Evolutionary conservation across 1,140 invertebrate species (phyloP), one percentile per base, ranked within the genome.

Genomic region (Pseudomyrmex gracilis): DNA sequence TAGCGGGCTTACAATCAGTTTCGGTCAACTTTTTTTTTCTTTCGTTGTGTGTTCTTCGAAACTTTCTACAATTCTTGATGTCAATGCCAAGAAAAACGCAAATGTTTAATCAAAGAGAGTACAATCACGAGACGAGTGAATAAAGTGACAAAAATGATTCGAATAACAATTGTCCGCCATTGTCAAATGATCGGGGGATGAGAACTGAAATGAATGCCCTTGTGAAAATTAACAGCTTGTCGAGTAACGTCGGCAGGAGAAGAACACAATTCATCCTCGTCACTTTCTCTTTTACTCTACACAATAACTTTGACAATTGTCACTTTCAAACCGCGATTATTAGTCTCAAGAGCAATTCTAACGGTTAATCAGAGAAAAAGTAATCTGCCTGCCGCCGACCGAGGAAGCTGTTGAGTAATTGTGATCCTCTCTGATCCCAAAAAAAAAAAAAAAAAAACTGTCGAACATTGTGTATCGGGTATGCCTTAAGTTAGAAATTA

Each of bases 1-100:
- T 86, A 90, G 85, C 90, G 90, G 87, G 92, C 85, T 77, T 83
- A 83, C 82, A 76, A 86, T 88, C 85, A 67, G 90, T 88, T 89
- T 89, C 90, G 53, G 87, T 78, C 68, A 13, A 45, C 3, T 24
- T 17, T 45, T 15, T 13, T 0, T 43, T 13, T 71, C 12, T 15
- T 57, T 51, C 17, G 1, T 61, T 13, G 2, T 20, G 22, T 47
- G 22, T 47, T 47, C 5, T 24, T 17, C 15, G 20, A n/a, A n/a
- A 45, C 45, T 24, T 7, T 34, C 34, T 2, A 9, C 22, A 80
- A 17, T 13, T 47, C n/a, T 47, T 34, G 0, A 57, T 57, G 2
- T 68, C 45, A 22, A 67, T 53, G 17, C 2, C 15, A 47, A 66
- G 64, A 20, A 17, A 53, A 24, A 15, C 0, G 53, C 24, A 57